phyloP scores from a whole-genome alignment of 2,888 invertebrate genomes.

The Dastarcus helophoroides region DNA sequence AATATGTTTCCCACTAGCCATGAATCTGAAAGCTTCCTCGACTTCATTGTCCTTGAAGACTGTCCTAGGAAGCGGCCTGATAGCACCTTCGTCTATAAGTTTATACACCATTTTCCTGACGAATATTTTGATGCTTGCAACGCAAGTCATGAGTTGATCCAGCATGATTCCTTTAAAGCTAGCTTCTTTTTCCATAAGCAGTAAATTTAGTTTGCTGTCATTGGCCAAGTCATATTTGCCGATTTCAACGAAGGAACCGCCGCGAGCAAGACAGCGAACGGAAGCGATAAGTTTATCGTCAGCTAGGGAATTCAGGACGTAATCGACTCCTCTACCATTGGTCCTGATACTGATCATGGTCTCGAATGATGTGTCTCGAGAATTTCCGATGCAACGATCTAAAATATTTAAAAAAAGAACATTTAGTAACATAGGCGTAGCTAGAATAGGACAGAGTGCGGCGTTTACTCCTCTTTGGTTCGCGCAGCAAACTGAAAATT shows the following conservation, averaged over 20 bases:
- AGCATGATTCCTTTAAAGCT: constrained; percentile 70
- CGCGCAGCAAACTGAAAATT: no score
- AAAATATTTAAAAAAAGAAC: no score
- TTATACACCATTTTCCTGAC: background rate
- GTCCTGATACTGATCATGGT: constrained; percentile 70
- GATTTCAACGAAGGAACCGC: constrained; percentile 71
- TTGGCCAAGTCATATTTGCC: constrained; percentile 71
- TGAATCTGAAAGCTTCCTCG: constrained; percentile 57
- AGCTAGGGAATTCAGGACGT: constrained; percentile 83
- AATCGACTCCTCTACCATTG: constrained; percentile 77
- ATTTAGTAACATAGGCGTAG: no score
- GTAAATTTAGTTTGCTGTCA: constrained; percentile 53
- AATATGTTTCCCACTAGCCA: constrained; percentile 62
- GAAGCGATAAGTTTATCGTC: constrained; percentile 80
- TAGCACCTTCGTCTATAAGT: constrained; percentile 46
- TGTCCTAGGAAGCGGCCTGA: constrained; percentile 54
- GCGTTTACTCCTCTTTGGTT: no score
- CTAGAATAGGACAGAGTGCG: no score
- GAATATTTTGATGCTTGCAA: no score
- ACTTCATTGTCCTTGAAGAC: constrained; percentile 53
- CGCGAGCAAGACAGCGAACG: constrained; percentile 45
- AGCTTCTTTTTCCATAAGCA: constrained; percentile 56
- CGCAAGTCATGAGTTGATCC: constrained; percentile 39
- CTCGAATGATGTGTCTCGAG: constrained; percentile 79
- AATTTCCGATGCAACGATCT: constrained; percentile 64